phyloP scores from a whole-genome alignment of 2,888 invertebrate species.

The Folsomia candida region DNA sequence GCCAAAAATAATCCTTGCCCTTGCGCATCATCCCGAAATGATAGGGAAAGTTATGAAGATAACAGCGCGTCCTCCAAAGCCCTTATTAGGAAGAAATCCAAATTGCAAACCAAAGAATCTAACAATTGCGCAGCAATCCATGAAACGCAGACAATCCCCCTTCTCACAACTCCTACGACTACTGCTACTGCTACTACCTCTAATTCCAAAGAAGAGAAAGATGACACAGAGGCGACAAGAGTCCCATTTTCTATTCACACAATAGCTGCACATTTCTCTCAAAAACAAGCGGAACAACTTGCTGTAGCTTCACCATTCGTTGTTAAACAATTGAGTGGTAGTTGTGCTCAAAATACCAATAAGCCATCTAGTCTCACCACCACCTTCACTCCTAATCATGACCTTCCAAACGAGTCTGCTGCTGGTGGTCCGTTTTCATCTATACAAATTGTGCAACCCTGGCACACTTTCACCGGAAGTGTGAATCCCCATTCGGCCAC shows the following conservation, averaged over 20 bases:
- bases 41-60: background rate
- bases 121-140: background rate
- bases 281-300: background rate
- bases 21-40: background rate
- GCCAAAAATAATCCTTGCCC: too few species aligned
- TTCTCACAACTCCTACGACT: background rate
- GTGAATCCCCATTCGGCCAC: conserved; percentile 8
- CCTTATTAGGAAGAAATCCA: background rate
- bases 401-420: background rate
- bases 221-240: background rate
- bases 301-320: background rate
- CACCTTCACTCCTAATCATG: background rate
- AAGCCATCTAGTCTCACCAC: too few species aligned
- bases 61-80: background rate
- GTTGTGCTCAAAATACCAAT: background rate
- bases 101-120: background rate
- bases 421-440: background rate
- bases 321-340: too few species aligned
- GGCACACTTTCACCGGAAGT: background rate
- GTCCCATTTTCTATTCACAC: background rate
- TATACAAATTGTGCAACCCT: conserved; percentile 1
- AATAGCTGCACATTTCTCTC: background rate
- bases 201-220: background rate
- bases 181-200: background rate
- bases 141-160: background rate